Evolutionary conservation across 2,888 invertebrate species (phyloP).

Genomic region (Linnaemya vulpina): DNA sequence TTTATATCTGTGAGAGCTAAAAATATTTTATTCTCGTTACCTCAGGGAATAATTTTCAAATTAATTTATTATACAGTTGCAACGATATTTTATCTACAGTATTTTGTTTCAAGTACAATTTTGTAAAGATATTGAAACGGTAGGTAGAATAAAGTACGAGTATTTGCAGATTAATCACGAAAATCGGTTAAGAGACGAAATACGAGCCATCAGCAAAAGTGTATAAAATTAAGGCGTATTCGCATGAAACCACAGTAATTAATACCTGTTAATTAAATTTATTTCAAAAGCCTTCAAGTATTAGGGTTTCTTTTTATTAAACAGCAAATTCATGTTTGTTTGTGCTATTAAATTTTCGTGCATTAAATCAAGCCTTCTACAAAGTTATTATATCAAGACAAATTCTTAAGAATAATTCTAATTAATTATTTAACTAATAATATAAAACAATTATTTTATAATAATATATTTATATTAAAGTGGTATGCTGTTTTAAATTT

Average conservation of each 20-base stretch:
- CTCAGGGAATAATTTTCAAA: slow-evolving; percentile 43
- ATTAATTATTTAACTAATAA: too few species aligned
- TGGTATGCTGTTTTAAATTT: too few species aligned
- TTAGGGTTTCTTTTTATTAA: background rate
- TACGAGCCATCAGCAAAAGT: background rate
- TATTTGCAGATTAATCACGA: slow-evolving; percentile 28
- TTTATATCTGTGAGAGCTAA: slow-evolving; percentile 16
- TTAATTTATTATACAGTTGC: slow-evolving; percentile 48
- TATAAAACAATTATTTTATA: too few species aligned
- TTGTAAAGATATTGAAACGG: slow-evolving; percentile 17
- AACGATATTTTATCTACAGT: background rate
- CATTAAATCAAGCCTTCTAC: too few species aligned
- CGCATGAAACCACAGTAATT: background rate
- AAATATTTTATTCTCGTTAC: slow-evolving; percentile 23
- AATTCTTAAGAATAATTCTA: too few species aligned
- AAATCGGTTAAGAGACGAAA: background rate
- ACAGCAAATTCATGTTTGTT: background rate
- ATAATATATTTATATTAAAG: too few species aligned
- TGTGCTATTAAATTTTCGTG: background rate
- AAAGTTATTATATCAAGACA: too few species aligned
- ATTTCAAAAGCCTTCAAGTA: background rate
- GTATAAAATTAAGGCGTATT: background rate
- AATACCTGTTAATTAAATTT: background rate
- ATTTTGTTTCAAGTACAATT: background rate
- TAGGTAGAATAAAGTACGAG: background rate